Evolutionary conservation across 2,888 invertebrate genomes (phyloP), one percentile per base, ranked within the genome.

Genomic region (Drosophila algonquin): DNA sequence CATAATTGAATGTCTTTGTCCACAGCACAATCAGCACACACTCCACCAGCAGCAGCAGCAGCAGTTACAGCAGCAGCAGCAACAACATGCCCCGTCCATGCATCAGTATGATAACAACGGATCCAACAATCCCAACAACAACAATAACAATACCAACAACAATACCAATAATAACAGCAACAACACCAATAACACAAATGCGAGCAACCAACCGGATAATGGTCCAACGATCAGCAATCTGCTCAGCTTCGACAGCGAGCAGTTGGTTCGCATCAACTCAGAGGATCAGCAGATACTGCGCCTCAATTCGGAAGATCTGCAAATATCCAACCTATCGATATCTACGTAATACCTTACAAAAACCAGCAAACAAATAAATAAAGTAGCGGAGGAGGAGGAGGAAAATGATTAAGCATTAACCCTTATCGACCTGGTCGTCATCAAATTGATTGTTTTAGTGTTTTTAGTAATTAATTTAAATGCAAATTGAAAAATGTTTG

Each of bases 231-330:
- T 92, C 60, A 92, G 91, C 76, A 92, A 90, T 70, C 87, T 93
- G 50, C 71, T 93, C 27, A 92, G 92, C 82, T 91, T 93, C 80
- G 93, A 93, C 76, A 93, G 92, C 73, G 93, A 92, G 60, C 93
- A 93, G 75, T 79, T 93, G 74, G 91, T 92, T 59, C 92, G 91
- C 68, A 91, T 94, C 46, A 93, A 93, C 82, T 94, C 94, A 1
- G 92, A 92, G 65, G 94, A 94, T 74, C 92, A 93, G 71, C 92
- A 93, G 85, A 89, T 93, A 80, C 81, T 92, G 72, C 92, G 91
- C 72, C 91, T 94, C 46, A 93, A 93, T 84, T 93, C 94, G 7
- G 92, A 92, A 67, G 94, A 94, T 76, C 92, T 90, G 50, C 85
- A 90, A 76, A 82, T 94, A 64, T 93, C 93, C 58, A 93, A 93